phyloP scores from a whole-genome alignment of 1,140 invertebrate species.

The Linepithema humile region DNA sequence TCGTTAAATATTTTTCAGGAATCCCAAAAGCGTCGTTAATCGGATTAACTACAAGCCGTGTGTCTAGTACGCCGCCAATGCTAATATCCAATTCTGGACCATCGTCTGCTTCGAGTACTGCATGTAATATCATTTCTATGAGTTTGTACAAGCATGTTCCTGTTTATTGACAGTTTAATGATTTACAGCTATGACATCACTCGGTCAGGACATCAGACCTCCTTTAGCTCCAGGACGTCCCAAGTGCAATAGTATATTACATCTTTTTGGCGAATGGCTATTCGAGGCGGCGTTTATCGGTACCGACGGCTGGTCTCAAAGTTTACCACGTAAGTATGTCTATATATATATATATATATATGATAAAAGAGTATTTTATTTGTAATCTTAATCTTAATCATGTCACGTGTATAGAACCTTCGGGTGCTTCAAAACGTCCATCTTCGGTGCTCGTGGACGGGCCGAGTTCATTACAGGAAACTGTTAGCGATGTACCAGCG shows the following conservation, averaged over 20 bases:
- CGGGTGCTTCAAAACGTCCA: constrained; percentile 84
- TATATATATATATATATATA: neutral
- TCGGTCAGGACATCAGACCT: constrained; percentile 85
- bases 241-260: constrained; percentile 96
- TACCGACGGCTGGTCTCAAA: constrained; percentile 86
- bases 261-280: constrained; percentile 98
- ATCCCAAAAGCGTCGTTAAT: constrained; percentile 92
- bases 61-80: constrained; percentile 87
- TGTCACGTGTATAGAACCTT: constrained; percentile 80
- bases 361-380: neutral
- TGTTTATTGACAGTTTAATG: constrained; percentile 18
- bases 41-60: constrained; percentile 89
- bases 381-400: neutral
- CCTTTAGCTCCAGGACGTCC: constrained; percentile 91
- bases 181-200: constrained; percentile 84
- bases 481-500: constrained; percentile 81
- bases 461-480: constrained; percentile 84
- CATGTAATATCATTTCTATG: constrained; percentile 85
- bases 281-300: constrained; percentile 97
- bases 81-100: constrained; percentile 89
- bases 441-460: constrained; percentile 83
- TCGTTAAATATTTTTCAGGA: constrained; percentile 83
- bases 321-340: constrained; percentile 84
- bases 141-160: constrained; percentile 14
- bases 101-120: constrained; percentile 87